These are phyloP conservation scores for Pachypeltis micranthus DNA, from an alignment of 1,140 invertebrate genomes.

Conservation along the genomic window DNA sequence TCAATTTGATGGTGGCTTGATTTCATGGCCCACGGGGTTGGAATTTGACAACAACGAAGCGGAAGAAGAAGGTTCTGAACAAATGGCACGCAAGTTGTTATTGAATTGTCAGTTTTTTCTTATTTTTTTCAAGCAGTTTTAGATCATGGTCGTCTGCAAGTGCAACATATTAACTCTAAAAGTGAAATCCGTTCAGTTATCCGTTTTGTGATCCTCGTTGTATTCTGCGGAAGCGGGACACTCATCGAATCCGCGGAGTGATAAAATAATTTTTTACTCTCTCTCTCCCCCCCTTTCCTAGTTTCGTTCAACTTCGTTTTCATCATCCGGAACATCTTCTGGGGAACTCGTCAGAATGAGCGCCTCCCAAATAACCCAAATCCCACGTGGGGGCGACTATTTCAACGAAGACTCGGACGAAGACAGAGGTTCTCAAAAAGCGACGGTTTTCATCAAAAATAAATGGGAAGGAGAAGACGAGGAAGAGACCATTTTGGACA, in stretches of 20 bases:
- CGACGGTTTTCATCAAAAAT: conserved; percentile 35
- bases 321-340: background rate
- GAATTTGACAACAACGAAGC: too few relatives aligned
- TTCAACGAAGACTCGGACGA: background rate
- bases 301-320: background rate
- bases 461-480: conserved; percentile 85
- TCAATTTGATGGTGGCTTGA: too few relatives aligned
- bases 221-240: background rate
- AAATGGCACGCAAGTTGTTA: too few relatives aligned
- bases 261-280: too few relatives aligned
- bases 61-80: too few relatives aligned
- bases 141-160: background rate
- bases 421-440: background rate
- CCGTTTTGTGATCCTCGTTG: background rate
- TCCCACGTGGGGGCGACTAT: background rate
- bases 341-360: background rate
- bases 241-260: too few relatives aligned
- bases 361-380: background rate
- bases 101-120: too few relatives aligned
- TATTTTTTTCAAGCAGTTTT: too few relatives aligned
- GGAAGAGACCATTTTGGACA: conserved; percentile 71
- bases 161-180: background rate
- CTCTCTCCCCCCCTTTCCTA: background rate
- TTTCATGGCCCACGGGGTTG: too few relatives aligned
- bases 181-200: background rate